Percentiles rank a stretch among this genome's conserved stretches.
These are phyloP conservation scores for Mayetiola destructor DNA, from an alignment of 2,888 invertebrate species.

Conservation along the genomic window DNA sequence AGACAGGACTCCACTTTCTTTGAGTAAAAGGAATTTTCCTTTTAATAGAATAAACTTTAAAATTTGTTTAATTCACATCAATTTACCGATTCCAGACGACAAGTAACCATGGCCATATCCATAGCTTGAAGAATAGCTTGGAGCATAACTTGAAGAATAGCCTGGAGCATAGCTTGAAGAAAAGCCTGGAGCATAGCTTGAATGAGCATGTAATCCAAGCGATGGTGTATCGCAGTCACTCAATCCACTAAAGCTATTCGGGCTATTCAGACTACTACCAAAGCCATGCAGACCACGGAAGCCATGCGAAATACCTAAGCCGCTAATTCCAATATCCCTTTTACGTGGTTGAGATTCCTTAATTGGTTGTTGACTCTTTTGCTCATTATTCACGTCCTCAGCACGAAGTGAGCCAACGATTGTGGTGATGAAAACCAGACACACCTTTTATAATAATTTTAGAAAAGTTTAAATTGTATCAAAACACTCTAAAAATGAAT, in stretches of 20 bases:
- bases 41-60: no score
- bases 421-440: neutral
- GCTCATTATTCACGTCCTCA: neutral
- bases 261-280: no score
- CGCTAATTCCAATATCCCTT: neutral
- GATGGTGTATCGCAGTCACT: neutral
- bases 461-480: neutral
- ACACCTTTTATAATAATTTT: neutral
- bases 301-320: neutral
- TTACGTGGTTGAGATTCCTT: constrained; percentile 1
- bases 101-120: no score
- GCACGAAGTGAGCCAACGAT: neutral
- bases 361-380: neutral
- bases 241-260: neutral
- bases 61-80: no score
- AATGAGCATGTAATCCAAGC: no score
- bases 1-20: neutral
- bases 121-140: neutral
- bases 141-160: neutral
- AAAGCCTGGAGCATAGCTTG: neutral
- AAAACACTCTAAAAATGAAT: neutral
- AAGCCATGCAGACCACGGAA: neutral
- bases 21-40: no score
- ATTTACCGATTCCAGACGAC: no score
- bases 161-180: neutral